Percentiles rank a stretch among this genome's conserved stretches.
These are phyloP conservation scores for Tachina grossa DNA, from an alignment of 2,888 invertebrate genomes.

Conservation along the genomic window DNA sequence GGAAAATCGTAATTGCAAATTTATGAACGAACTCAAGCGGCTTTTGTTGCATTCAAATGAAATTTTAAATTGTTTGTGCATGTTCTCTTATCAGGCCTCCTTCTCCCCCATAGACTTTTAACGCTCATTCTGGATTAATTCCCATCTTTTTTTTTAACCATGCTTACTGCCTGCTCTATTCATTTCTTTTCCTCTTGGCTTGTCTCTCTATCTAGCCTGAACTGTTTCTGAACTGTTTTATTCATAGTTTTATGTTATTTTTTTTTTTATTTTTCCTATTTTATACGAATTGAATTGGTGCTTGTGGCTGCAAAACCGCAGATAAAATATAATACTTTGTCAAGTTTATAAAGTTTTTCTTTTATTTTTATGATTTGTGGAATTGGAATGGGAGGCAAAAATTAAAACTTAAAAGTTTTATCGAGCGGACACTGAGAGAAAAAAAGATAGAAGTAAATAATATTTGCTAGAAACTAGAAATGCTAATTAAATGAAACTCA, in stretches of 20 bases:
- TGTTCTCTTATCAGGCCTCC: constrained; percentile 28
- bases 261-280: constrained; percentile 19
- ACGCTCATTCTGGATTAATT: constrained; percentile 44
- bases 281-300: constrained; percentile 59
- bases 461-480: background rate
- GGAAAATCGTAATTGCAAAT: constrained; percentile 71
- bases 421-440: constrained; percentile 35
- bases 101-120: constrained; percentile 30
- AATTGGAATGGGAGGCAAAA: constrained; percentile 49
- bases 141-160: constrained; percentile 1
- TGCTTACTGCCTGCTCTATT: background rate
- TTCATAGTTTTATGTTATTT: constrained; percentile 56
- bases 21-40: constrained; percentile 67
- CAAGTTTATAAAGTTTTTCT: constrained; percentile 63
- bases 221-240: constrained; percentile 39
- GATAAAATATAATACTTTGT: constrained; percentile 70
- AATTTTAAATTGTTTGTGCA: constrained; percentile 61
- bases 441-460: background rate
- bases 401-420: constrained; percentile 60
- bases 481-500: too few species aligned
- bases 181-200: constrained; percentile 9
- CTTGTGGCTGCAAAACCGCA: constrained; percentile 69
- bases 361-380: constrained; percentile 46
- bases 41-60: constrained; percentile 63
- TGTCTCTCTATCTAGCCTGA: background rate